Evolutionary conservation across 2,888 invertebrate species (phyloP).

Genomic region (Schrankia costaestrigalis): DNA sequence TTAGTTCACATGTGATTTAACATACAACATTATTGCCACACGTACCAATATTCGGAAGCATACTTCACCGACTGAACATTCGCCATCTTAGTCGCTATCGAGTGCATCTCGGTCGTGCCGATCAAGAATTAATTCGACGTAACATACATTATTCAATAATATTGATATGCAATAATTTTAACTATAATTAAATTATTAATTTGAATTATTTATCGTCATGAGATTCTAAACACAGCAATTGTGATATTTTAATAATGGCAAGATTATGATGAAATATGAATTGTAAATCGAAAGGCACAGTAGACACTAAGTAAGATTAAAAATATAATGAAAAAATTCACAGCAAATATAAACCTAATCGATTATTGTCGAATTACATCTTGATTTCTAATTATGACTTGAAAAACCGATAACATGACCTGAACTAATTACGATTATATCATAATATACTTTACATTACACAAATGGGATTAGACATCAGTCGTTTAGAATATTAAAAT

Average conservation of each 20-base stretch:
- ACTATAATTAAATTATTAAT: not conserved
- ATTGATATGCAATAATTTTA: conserved; percentile 1
- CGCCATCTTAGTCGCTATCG: conserved; percentile 7
- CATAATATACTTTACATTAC: conserved; percentile 2
- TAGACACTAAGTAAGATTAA: too few relatives aligned
- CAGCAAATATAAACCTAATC: too few relatives aligned
- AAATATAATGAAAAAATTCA: too few relatives aligned
- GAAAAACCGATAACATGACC: conserved; percentile 7
- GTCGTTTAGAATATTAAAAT: conserved; percentile 3
- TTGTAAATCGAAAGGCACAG: too few relatives aligned
- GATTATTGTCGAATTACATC: conserved; percentile 3
- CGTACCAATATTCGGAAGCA: not conserved
- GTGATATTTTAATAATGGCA: too few relatives aligned
- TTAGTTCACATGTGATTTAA: too few relatives aligned
- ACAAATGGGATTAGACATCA: too few relatives aligned
- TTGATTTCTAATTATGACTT: too few relatives aligned
- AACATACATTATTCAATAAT: not conserved
- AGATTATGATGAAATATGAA: too few relatives aligned
- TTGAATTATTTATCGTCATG: not conserved
- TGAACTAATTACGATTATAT: conserved; percentile 3
- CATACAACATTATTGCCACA: not conserved
- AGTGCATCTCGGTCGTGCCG: conserved; percentile 15
- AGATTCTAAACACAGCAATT: conserved; percentile 3
- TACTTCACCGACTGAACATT: conserved; percentile 17
- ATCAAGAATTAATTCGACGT: conserved; percentile 4